Evolutionary conservation across 2,113 vertebrate species (phyloP), one percentile per base, ranked within the genome.

Genomic region (Hippocampus guttulatus): DNA sequence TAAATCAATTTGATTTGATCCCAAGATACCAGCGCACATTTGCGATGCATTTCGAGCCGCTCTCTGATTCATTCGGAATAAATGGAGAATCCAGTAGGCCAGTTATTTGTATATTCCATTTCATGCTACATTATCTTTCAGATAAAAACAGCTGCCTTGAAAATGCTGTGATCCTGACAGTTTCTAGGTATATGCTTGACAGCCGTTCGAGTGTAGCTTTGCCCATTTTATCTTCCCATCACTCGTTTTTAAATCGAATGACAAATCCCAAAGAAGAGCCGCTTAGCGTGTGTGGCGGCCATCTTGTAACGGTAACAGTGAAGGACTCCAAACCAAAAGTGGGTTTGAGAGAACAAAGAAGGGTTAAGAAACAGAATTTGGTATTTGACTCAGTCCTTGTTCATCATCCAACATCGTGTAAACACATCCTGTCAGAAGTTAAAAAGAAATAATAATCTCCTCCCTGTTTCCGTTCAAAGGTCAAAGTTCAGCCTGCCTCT

Each of bases 21-120:
- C 12, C 3, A 43, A 64, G 14, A 21, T n/a, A 40, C 43, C 38
- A 52, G 47, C 40, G 25, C n/a, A 57, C 25, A 58, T 60, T 71
- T 54, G 25, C 65, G 25, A 45, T 52, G 30, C n/a, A 51, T 54
- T n/a, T 68, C 21, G 20, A 67, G 45, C 54, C 57, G 23, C 57
- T 54, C 64, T 52, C 57, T 10, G 2, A 41, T 51, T 67, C 23
- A 33, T 18, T 27, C 55, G 27, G 21, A 11, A 65, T 65, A 68
- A 70, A 64, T 76, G 55, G 73, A 51, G 33, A 43, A 71, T 81
- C 72, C 65, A 73, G 81, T 79, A 38, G 74, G 65, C 27, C 1
- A 0, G 51, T 38, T 52, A 67, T 83, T 69, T 77, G 63, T 80
- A 83, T 75, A 68, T 74, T 73, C 65, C 33, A 67, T 83, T 81